These are phyloP conservation scores for Drosophila mayaguana DNA, from an alignment of 2,888 invertebrate genomes.

Conservation along the genomic window DNA sequence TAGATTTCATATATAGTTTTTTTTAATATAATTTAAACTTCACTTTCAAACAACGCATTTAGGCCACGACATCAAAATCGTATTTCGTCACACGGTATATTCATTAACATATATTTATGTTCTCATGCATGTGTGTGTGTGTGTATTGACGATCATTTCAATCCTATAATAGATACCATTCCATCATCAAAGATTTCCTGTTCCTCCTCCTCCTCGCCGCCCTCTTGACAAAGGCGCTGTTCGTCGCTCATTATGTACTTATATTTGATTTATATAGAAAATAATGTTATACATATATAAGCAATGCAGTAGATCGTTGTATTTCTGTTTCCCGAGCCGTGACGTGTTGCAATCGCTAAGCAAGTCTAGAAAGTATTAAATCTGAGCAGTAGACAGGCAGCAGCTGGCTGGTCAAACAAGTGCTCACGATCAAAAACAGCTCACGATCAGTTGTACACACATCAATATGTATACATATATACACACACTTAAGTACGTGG, in stretches of 20 bases:
- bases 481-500: constrained; percentile 15
- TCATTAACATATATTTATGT: constrained; percentile 21
- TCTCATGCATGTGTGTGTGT: not conserved
- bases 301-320: constrained; percentile 13
- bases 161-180: constrained; percentile 50
- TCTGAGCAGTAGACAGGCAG: constrained; percentile 46
- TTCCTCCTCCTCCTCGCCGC: constrained; percentile 49
- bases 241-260: constrained; percentile 52
- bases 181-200: constrained; percentile 74
- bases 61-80: constrained; percentile 71
- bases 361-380: constrained; percentile 77
- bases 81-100: constrained; percentile 54
- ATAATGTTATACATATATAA: not conserved
- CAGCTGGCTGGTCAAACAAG: constrained; percentile 72
- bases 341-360: constrained; percentile 70
- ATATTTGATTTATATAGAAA: constrained; percentile 6
- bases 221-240: constrained; percentile 33
- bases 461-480: not conserved
- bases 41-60: constrained; percentile 44
- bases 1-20: not conserved
- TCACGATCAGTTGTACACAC: constrained; percentile 26
- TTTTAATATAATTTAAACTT: not conserved
- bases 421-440: constrained; percentile 47
- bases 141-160: constrained; percentile 21
- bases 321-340: constrained; percentile 44